Base-by-base conservation (phyloP, 2,797 vertebrate genomes). In the Cichlasoma orientale region DNA sequence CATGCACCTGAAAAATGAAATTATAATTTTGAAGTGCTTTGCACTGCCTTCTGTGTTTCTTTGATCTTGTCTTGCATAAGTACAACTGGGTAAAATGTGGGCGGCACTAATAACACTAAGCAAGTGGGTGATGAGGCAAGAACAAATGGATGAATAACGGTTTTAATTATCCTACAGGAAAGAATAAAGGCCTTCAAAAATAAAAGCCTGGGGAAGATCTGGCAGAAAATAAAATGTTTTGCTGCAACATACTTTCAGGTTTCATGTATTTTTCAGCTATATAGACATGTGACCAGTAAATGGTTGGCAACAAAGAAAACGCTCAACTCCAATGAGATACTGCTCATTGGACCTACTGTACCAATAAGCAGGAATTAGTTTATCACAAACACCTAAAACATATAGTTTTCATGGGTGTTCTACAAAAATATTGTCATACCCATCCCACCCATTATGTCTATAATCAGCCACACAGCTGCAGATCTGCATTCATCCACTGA, bases 81-180 rank as follows among this genome's bases (percentile, higher is more conserved):
- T 14, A 41, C 33, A 79, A 71, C 70, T 59, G 71, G 19, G 25
- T 72, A 29, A 81, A 74, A 73, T 11, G 84, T 88, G 74, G 75
- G 78, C 55, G 75, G 81, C 41, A 16, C 47, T 83, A 84, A 79
- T 81, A 66, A 79, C 63, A 81, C 27, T 25, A 73, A 78, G 68
- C 9, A 18, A 57, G 77, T 59, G 75, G 66, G 74, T 19, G 72
- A 75, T 66, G 14, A 59, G 6, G 4, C 2, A 74, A 56, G 66
- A 53, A 47, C 11, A 52, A 73, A 68, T 3, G n/a, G 19, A 80
- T 31, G 55, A 56, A 68, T 23, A 33, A 29, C 47, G 38, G 27
- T 72, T 63, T 71, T 68, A 77, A 82, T 83, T 56, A 66, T 57
- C n/a, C 18, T 50, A 4, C 25, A 56, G 12, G 19, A 41, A 47